Conservation (phyloP, 2,113 vertebrate genomes). For the Psettodes erumei region DNA sequence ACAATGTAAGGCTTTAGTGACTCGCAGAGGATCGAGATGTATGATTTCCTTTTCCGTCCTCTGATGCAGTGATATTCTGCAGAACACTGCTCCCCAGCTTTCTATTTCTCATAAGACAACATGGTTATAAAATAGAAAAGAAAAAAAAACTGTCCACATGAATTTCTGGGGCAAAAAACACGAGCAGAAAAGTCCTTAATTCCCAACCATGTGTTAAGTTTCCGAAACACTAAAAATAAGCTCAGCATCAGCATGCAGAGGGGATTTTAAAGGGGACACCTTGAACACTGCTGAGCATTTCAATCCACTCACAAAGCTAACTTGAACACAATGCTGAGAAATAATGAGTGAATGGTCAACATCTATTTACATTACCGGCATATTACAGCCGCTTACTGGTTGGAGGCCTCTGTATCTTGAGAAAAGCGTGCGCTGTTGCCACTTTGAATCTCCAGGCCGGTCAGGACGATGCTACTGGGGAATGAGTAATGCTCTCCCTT, state of each 20-base stretch:
- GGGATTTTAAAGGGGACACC: constrained; percentile 28
- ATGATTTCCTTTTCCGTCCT: constrained; percentile 11
- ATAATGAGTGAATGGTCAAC: constrained; percentile 10
- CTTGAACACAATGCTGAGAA: constrained; percentile 27
- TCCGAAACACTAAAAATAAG: constrained; percentile 6
- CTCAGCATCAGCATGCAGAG: constrained; percentile 26
- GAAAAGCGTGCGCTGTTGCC: constrained; percentile 16
- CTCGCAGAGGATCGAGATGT: constrained; percentile 4
- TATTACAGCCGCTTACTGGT: constrained; percentile 27
- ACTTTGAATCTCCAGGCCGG: constrained; percentile 9
- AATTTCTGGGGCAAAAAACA: neutral
- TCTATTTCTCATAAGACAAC: neutral
- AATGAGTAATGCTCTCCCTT: constrained; percentile 16
- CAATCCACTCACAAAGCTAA: constrained; percentile 14
- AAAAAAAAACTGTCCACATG: neutral
- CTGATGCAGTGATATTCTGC: neutral
- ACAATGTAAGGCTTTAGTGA: constrained; percentile 18
- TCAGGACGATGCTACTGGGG: neutral
- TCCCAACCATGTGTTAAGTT: neutral
- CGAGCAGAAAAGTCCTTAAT: neutral
- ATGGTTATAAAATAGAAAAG: neutral
- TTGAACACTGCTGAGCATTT: constrained; percentile 27
- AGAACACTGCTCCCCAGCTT: neutral
- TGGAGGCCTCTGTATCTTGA: neutral
- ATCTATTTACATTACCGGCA: constrained; percentile 21